Evolutionary conservation across 2,113 vertebrate species (phyloP), one percentile per base, ranked within the genome.

Genomic region (Notothenia rossii): DNA sequence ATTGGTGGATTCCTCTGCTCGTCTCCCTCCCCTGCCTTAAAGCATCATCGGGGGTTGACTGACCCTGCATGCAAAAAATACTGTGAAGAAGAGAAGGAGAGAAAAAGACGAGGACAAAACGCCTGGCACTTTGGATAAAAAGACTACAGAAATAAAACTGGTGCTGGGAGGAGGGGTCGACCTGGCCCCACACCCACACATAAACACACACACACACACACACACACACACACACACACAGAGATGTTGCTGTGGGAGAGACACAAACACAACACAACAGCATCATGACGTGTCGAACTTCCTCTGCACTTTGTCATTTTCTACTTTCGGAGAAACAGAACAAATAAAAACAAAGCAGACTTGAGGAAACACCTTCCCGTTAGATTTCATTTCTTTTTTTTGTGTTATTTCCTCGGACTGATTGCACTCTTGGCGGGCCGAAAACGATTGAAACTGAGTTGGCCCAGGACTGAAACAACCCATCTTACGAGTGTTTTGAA

Each of bases 11-110:
- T 79, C 69, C 93, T 94, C 89, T 76, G 86, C 94, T 96, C 95
- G 91, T 95, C 96, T 96, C 96, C 95, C 96, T 96, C 90, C 95
- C 95, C 97, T 95, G 97, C 98, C 98, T 98, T 99, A 99, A 98
- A 97, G 96, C 97, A 97, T 96, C 96, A 96, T 94, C 94, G 95
- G 96, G 96, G 96, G 95, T 96, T 96, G 93, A 94, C 91, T 89
- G 89, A 89, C 94, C 94, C 94, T 92, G 96, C 96, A 97, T 97
- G 96, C 97, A 91, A 96, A 96, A 87, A 88, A 90, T 97, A 98
- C 97, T 98, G 98, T 98, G 97, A 98, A 99, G 96, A 98, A 81
- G 82, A 81, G 77, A 74, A 36, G 80, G 82, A 65, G 84, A 84
- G 78, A 83, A 85, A 81, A 90, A 90, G 85, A 90, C 70, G 10